Percentiles rank a stretch among this genome's conserved stretches.
Evolutionary conservation across 2,888 invertebrate species (phyloP).

Genomic region (Morpho helenor): DNA sequence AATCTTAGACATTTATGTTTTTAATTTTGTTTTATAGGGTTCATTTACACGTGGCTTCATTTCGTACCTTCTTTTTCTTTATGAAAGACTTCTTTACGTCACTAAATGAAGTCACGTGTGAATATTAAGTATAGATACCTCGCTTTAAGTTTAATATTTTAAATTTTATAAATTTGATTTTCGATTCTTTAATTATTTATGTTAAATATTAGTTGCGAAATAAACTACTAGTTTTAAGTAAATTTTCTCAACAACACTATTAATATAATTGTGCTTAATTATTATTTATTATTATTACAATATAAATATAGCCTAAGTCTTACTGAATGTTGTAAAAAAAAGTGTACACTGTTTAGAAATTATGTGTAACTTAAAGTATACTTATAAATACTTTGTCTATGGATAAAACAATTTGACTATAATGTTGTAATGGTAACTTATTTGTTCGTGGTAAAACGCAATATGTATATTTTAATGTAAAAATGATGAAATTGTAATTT

Average conservation of each 20-base stretch:
- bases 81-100: not conserved
- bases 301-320: not conserved
- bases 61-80: not conserved
- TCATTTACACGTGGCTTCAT: not conserved
- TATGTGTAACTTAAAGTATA: no score
- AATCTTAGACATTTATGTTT: conserved; percentile 10
- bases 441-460: no score
- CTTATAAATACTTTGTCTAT: no score
- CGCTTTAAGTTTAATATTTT: conserved; percentile 22
- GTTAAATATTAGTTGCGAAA: conserved; percentile 19
- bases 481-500: no score
- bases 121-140: conserved; percentile 24
- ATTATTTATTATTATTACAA: conserved; percentile 18
- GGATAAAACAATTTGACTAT: no score
- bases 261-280: conserved; percentile 27
- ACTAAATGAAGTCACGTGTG: not conserved
- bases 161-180: conserved; percentile 2
- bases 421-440: no score
- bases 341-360: no score
- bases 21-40: conserved; percentile 1
- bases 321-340: no score
- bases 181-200: conserved; percentile 41
- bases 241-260: conserved; percentile 25
- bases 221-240: conserved; percentile 8
- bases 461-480: no score